Evolutionary conservation across 2,113 vertebrate species (phyloP), one percentile per base, ranked within the genome.

Genomic region (Myanophis thanlyinensis): DNA sequence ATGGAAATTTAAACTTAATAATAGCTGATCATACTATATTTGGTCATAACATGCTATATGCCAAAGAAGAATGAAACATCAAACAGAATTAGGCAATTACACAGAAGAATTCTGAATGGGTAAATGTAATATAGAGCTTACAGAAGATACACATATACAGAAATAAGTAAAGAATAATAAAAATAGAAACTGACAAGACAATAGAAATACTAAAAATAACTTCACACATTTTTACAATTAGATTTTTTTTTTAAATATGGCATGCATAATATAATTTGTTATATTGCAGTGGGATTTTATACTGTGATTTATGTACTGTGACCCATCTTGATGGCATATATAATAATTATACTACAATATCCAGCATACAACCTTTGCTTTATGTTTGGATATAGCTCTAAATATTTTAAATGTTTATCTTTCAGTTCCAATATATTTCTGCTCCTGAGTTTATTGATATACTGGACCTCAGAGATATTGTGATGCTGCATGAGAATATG

Each of bases 291-390:
- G 48, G 94, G 95, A 84, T 93, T 90, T 27, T 93, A 91, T 93
- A 90, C 44, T 92, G 94, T 93, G 56, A 88, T 91, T 89, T 93
- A 92, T 46, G 93, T 92, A 51, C 89, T 93, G 91, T 87, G 85
- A 95, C 67, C 91, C 0, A 25, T 93, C 93, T 95, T 93, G 44
- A 59, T 90, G 91, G 95, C 93, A 95, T 94, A 92, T n/a, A 3
- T 90, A 91, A 53, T 73, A 25, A 95, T 95, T 96, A 90, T 46
- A 93, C 52, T 48, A 94, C n/a, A 95, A 93, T 95, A 96, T 97
- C 93, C 95, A 96, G 87, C 84, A 86, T 89, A 86, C 95, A 85
- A 94, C 52, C 94, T 1, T 91, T 90, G 95, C 90, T 95, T 93
- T 95, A 93, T 94, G 49, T 90, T 94, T 96, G 52, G 95, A 95